Base-by-base conservation (phyloP, 1,140 invertebrate genomes). In the Pollicipes pollicipes region DNA sequence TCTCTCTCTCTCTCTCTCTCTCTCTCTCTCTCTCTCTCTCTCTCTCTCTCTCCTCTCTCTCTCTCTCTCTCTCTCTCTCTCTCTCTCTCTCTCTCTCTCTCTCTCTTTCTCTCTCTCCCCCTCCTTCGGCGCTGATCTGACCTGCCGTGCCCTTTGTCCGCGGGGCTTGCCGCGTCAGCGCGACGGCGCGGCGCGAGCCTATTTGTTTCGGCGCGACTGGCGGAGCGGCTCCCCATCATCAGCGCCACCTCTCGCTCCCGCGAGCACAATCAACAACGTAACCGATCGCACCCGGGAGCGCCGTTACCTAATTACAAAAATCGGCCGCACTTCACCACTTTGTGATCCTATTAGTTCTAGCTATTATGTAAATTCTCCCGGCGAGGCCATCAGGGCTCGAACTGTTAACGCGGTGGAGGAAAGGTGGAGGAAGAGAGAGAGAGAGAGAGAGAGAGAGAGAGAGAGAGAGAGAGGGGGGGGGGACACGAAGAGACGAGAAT, bases 301-400 rank as follows among this genome's bases (percentile, higher is more conserved):
- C 45, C 45, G 45, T 58, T 58, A 58, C 45, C 45, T 58, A 58
- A 58, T 58, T 58, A 58, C 45, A 58, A 58, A 58, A 58, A 58
- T 58, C 45, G 21, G 45, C 45, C 45, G 45, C 45, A 58, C 45
- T 58, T 58, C 45, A 24, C 45, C 45, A 58, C 45, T 58, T 58
- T 58, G 45, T 58, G 45, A 58, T 58, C 45, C 45, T 58, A 58
- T 58, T 58, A 58, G 45, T 58, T 58, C 10, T 3, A 21, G 45
- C 45, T 10, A 58, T 58, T 58, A 58, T 58, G 45, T 58, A 58
- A 58, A 58, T 58, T 58, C 45, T 58, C 45, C 45, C 45, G 17
- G 10, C 45, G 45, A 10, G 45, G 45, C 45, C 45, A 58, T 58
- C 24, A 21, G 45, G 2, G 2, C 13, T 10, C 21, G 45, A 58